These are phyloP conservation scores for Eristalinus sepulchralis DNA, from an alignment of 2,888 invertebrate species.

Conservation along the genomic window DNA sequence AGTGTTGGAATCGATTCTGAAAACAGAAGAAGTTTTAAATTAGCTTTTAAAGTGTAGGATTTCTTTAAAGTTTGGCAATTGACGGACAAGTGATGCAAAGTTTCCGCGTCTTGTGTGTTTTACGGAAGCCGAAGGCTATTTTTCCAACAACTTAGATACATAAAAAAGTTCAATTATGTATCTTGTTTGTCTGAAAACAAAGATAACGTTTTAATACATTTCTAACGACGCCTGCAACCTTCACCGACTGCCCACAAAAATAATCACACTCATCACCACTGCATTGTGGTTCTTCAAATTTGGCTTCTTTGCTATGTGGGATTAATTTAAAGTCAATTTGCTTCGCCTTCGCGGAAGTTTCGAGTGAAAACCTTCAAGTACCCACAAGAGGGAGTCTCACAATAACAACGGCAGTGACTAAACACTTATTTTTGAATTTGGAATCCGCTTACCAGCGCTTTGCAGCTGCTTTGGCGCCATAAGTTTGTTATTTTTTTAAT, in stretches of 20 bases:
- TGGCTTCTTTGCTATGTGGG: not conserved
- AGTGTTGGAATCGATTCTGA: conserved; percentile 78
- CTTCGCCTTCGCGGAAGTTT: not conserved
- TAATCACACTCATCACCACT: not conserved
- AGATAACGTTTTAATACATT: too few relatives aligned
- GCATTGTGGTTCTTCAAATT: not conserved
- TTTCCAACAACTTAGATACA: too few relatives aligned
- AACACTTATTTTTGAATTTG: too few relatives aligned
- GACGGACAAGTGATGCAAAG: too few relatives aligned
- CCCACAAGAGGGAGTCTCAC: not conserved
- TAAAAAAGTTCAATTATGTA: too few relatives aligned
- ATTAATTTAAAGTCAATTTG: not conserved
- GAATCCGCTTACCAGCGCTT: not conserved
- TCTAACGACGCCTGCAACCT: not conserved
- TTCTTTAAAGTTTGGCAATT: too few relatives aligned
- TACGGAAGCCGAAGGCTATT: too few relatives aligned
- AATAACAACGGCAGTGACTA: not conserved
- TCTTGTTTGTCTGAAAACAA: too few relatives aligned
- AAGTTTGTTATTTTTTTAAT: not conserved
- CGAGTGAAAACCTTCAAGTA: not conserved
- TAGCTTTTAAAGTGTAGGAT: not conserved
- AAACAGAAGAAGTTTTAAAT: not conserved
- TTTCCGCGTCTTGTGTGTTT: too few relatives aligned
- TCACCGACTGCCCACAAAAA: not conserved
- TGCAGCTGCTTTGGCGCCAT: not conserved